phyloP scores from a whole-genome alignment of 2,113 vertebrate genomes.

The Capreolus pygargus region DNA sequence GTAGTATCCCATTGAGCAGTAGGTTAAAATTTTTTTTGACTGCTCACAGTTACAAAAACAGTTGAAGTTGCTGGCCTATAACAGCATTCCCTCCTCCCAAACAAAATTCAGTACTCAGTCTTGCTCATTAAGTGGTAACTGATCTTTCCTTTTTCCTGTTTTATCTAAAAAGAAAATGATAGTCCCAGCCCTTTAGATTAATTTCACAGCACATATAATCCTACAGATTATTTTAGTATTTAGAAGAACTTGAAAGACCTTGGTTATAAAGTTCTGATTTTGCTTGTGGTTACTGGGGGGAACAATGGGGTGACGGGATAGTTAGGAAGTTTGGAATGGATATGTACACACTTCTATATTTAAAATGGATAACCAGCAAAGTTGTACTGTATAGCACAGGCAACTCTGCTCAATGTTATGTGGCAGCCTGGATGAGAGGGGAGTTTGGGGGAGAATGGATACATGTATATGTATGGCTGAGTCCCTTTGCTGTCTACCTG shows the following conservation, averaged over 20 bases:
- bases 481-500: not conserved
- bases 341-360: not conserved
- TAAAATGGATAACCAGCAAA: not conserved
- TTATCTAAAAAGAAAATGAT: constrained; percentile 3
- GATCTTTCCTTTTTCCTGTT: not conserved
- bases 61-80: not conserved
- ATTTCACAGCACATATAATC: not conserved
- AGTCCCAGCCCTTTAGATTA: not conserved
- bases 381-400: not conserved
- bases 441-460: not conserved
- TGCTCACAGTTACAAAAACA: not conserved
- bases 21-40: not conserved
- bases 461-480: not conserved
- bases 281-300: not conserved
- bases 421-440: not conserved
- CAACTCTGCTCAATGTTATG: not conserved
- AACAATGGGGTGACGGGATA: not conserved
- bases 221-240: not conserved
- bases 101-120: not conserved
- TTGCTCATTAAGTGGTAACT: not conserved
- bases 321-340: not conserved
- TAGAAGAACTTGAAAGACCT: not conserved
- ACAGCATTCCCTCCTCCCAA: not conserved
- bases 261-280: not conserved
- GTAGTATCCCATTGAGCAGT: not conserved